Percentiles rank a stretch among this genome's conserved stretches.
phyloP scores from a whole-genome alignment of 35 echinoderm and acorn worm species.

The Diadema setosum region DNA sequence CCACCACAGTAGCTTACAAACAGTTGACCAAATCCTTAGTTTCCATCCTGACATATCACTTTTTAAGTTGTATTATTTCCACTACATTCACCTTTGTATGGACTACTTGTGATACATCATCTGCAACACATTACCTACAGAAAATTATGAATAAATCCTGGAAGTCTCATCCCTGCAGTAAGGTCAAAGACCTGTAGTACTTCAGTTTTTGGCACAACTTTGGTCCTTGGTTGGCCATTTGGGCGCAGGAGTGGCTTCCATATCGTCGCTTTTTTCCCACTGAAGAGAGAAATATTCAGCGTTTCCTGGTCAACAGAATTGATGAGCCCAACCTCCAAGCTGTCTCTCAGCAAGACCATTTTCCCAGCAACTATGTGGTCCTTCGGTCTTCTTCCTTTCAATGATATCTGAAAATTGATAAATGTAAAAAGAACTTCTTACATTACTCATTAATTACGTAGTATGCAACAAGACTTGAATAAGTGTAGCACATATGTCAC shows the following conservation, averaged over 20 bases:
- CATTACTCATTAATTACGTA: too few species aligned
- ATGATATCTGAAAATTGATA: neutral
- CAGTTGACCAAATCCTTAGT: too few species aligned
- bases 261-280: neutral
- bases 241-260: neutral
- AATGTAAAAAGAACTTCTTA: too few species aligned
- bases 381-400: neutral
- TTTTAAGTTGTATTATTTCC: too few species aligned
- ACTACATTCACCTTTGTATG: too few species aligned
- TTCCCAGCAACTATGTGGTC: neutral
- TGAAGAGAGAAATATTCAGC: neutral
- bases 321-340: neutral
- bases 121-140: neutral
- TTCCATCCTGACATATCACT: too few species aligned
- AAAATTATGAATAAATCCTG: neutral
- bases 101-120: too few species aligned
- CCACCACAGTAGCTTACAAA: too few species aligned
- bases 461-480: too few species aligned
- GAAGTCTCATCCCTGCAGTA: neutral
- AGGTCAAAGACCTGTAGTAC: neutral
- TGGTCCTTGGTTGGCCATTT: neutral
- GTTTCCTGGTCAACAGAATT: neutral
- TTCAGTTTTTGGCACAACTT: neutral
- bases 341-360: neutral
- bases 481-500: too few species aligned